Evolutionary conservation across 2,797 vertebrate species (phyloP).

Genomic region (Pogonophryne albipinna): DNA sequence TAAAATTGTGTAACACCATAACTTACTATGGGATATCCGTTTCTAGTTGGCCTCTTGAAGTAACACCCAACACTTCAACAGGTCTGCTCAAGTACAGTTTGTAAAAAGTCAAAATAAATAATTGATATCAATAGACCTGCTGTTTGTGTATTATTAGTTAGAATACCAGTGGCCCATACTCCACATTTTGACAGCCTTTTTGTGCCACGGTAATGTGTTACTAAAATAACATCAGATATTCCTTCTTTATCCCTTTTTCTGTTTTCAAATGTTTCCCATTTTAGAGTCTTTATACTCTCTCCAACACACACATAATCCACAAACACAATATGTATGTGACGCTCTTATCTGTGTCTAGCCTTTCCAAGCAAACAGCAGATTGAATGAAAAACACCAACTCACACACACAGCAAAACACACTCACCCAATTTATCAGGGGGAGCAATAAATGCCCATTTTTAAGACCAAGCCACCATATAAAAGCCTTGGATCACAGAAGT

Average conservation of each 20-base stretch:
- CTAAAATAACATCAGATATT: neutral
- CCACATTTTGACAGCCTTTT: neutral
- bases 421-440: slow-evolving; percentile 58
- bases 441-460: slow-evolving; percentile 74
- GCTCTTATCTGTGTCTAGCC: slow-evolving; percentile 8
- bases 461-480: slow-evolving; percentile 77
- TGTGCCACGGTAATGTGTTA: neutral
- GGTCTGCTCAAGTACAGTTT: no score
- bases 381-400: slow-evolving; percentile 38
- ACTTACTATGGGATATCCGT: no score
- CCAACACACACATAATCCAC: neutral
- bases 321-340: slow-evolving; percentile 1
- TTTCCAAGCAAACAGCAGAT: slow-evolving; percentile 39
- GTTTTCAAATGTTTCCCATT: neutral
- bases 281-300: slow-evolving; percentile 6
- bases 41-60: no score
- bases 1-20: no score
- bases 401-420: slow-evolving; percentile 9
- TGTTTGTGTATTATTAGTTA: neutral
- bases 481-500: slow-evolving; percentile 71
- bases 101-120: no score
- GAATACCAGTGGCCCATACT: neutral
- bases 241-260: neutral
- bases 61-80: no score
- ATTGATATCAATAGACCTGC: no score